Evolutionary conservation across 2,888 invertebrate species (phyloP), one percentile per base, ranked within the genome.

Genomic region (Adelphocoris suturalis): DNA sequence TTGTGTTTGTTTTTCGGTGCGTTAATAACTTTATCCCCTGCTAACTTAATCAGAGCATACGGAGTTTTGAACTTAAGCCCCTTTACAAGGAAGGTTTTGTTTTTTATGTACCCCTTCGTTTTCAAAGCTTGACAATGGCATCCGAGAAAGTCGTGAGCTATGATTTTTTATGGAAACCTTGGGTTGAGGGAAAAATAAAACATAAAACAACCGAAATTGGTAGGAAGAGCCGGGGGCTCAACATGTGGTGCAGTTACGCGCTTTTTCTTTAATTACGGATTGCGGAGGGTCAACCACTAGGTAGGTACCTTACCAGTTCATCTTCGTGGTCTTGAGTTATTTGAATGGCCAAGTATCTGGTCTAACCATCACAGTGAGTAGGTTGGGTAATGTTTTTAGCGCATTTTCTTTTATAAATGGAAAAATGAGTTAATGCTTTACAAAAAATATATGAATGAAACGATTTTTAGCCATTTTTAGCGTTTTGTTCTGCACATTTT

Each of bases 11-110:
- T 80, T 80, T 80, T 80, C 78, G 46, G 2, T 37, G 47, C 37
- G 46, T 19, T 80, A 80, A 80, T 80, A 47, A 47, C 78, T 80
- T 46, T 19, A 80, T 80, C 47, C 46, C 47, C 78, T 46, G 46
- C 78, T 80, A 80, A 80, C 78, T 80, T 47, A 80, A 80, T 80
- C 27, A 80, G 78, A 80, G 78, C 78, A 47, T 19, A 13, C 16
- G 28, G 27, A 57, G 57, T 57, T 9, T 76, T 27, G 76, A 76
- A 3, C 14, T 37, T 13, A 16, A n/a, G 16, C 78, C 76, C 14
- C 68, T 68, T 68, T 23, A 68, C 68, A 3, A 68, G 23, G 23
- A 68, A 68, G 68, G 7, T 68, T 68, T 37, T 37, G 2, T 37
- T 37, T 37, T 37, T 37, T 37, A 12, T 12, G 23, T n/a, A 19